Evolutionary conservation across 2,113 vertebrate species (phyloP).

Genomic region (Hemichromis elongatus): DNA sequence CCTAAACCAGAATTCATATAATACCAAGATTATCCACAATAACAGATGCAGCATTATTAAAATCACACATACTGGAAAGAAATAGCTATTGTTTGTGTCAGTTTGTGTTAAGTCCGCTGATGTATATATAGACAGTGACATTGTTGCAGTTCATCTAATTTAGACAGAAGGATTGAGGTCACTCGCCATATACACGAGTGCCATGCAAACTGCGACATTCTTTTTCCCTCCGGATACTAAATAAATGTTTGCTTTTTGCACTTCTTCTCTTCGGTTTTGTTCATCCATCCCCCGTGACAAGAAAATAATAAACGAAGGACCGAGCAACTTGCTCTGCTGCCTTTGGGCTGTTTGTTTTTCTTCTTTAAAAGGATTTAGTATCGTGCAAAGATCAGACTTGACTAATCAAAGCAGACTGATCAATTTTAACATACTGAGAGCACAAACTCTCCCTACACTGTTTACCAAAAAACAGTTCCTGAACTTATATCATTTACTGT

Average conservation of each 20-base stretch:
- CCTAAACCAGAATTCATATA: slow-evolving; percentile 34
- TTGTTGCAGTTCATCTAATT: not conserved
- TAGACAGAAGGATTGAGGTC: slow-evolving; percentile 24
- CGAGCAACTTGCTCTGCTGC: not conserved
- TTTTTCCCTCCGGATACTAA: not conserved
- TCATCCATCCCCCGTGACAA: not conserved
- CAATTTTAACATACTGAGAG: not conserved
- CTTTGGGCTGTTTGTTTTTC: not conserved
- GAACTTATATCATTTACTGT: not conserved
- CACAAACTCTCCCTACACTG: not conserved
- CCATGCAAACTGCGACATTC: not conserved
- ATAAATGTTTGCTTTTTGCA: not conserved
- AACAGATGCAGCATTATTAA: slow-evolving; percentile 49
- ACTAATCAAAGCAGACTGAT: not conserved
- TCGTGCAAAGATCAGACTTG: not conserved
- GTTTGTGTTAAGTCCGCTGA: not conserved
- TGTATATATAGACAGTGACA: not conserved
- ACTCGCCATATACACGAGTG: not conserved
- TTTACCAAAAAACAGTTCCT: not conserved
- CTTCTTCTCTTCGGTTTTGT: not conserved
- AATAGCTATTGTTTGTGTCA: not conserved
- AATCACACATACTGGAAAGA: slow-evolving; percentile 10
- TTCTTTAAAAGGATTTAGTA: not conserved
- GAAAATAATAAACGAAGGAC: not conserved
- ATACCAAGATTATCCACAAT: slow-evolving; percentile 17